Conservation (phyloP, 2,113 vertebrate species). For the Colaptes auratus region DNA sequence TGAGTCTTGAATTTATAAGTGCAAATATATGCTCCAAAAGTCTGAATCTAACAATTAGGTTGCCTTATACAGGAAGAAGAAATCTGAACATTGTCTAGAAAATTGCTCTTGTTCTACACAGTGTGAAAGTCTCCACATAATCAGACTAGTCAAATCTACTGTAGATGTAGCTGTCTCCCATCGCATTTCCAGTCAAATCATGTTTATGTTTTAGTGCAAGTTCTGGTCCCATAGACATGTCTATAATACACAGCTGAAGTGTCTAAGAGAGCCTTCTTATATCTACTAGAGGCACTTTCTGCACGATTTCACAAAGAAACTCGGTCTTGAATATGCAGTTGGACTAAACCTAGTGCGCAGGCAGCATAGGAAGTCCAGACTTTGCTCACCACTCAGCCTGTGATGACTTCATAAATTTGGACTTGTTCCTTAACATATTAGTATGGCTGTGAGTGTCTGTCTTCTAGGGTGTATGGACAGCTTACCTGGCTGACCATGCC, state of each 20-base stretch:
- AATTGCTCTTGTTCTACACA: background rate
- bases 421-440: background rate
- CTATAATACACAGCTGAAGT: background rate
- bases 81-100: background rate
- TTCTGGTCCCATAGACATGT: background rate
- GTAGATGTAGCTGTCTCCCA: background rate
- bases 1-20: background rate
- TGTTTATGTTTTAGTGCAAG: background rate
- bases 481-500: background rate
- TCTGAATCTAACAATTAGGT: background rate
- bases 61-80: background rate
- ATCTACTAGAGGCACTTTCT: background rate
- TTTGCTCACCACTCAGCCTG: background rate
- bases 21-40: background rate
- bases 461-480: background rate
- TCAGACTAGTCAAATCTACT: background rate
- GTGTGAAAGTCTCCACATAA: background rate
- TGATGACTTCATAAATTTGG: background rate
- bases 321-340: background rate
- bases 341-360: background rate
- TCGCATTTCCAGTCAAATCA: background rate
- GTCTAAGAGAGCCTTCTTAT: background rate
- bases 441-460: background rate
- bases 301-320: background rate
- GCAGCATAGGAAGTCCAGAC: background rate